Evolutionary conservation across 2,888 invertebrate species (phyloP), one percentile per base, ranked within the genome.

Genomic region (Leucophenga maculata): DNA sequence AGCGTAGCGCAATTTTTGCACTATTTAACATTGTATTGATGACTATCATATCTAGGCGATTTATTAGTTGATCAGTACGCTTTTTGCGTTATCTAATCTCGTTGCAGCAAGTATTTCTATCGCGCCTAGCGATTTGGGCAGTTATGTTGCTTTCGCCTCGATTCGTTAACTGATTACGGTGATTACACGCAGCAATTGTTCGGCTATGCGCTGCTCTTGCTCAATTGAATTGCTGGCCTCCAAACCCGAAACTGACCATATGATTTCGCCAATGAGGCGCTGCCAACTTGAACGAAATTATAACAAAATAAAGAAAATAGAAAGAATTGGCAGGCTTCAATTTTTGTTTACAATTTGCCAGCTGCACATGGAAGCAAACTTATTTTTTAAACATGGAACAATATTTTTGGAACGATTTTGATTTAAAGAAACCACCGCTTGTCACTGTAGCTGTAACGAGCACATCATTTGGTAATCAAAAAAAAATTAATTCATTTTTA

Each of bases 351-450:
- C 31, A 14, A 31, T 26, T 3, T 26, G 26, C 26, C 26, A n/a
- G 26, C 26, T 26, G 26, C 26, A 26, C 26, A 26, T 26, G 26
- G 26, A 26, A 26, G 4, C 11, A 60, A 32, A 16, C 16, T 9
- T 11, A 32, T 3, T 14, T 50, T n/a, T 11, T 50, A 50, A 68
- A 71, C 69, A 86, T 86, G 86, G 71, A 74, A 39, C 73, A 59
- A 67, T 39, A 39, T 39, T 72, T 85, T 74, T 87, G 85, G 86
- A 88, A 88, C 57, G 85, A 88, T 39, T 81, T 82, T 73, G 77
- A 86, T 60, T 75, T 88, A 72, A 86, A 82, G 57, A 84, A 80
- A 20, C 88, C 88, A 3, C 86, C 88, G 1, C 69, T 86, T 14
- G 65, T 87, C 1, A 86, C 85, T 0, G 55, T 86, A 6, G 75